A percentile compares a stretch with the other conserved stretches of the same genome.
phyloP scores from a whole-genome alignment of 1,140 invertebrate genomes.

The Zelostemma sp. region DNA sequence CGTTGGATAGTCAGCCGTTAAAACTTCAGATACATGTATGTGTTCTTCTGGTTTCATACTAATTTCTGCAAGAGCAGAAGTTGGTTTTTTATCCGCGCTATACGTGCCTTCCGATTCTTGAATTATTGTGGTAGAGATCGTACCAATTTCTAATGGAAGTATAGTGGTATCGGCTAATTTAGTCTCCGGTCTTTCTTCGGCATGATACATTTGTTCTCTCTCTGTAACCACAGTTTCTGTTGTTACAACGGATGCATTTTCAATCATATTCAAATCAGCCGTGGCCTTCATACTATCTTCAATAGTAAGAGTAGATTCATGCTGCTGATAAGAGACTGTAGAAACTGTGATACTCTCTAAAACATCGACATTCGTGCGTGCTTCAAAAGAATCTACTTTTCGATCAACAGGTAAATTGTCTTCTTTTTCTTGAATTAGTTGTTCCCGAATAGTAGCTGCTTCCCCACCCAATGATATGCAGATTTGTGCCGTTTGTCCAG shows the following conservation, averaged over 20 bases:
- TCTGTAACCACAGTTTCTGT: conserved; percentile 73
- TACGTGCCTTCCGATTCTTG: conserved; percentile 75
- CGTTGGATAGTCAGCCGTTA: conserved; percentile 70
- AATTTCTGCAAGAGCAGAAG: conserved; percentile 67
- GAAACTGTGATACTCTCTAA: conserved; percentile 74
- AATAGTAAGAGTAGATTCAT: conserved; percentile 70
- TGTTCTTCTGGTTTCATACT: conserved; percentile 71
- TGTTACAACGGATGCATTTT: conserved; percentile 73
- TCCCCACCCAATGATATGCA: conserved; percentile 74
- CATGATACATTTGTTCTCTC: conserved; percentile 71
- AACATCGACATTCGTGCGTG: conserved; percentile 72
- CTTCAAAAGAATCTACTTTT: conserved; percentile 68
- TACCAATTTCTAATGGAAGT: conserved; percentile 71
- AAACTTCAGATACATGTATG: conserved; percentile 71
- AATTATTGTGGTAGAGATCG: conserved; percentile 67
- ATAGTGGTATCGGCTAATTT: conserved; percentile 71
- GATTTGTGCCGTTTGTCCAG: conserved; percentile 73
- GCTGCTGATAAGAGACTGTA: conserved; percentile 73
- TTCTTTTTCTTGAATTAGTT: conserved; percentile 75
- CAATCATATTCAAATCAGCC: conserved; percentile 72
- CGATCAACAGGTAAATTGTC: conserved; percentile 68
- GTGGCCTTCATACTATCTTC: conserved; percentile 66
- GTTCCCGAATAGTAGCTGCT: conserved; percentile 74
- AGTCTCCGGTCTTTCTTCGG: conserved; percentile 59
- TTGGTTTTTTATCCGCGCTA: conserved; percentile 61